Evolutionary conservation across 2,888 invertebrate species (phyloP).

Genomic region (Masnerella sp.): DNA sequence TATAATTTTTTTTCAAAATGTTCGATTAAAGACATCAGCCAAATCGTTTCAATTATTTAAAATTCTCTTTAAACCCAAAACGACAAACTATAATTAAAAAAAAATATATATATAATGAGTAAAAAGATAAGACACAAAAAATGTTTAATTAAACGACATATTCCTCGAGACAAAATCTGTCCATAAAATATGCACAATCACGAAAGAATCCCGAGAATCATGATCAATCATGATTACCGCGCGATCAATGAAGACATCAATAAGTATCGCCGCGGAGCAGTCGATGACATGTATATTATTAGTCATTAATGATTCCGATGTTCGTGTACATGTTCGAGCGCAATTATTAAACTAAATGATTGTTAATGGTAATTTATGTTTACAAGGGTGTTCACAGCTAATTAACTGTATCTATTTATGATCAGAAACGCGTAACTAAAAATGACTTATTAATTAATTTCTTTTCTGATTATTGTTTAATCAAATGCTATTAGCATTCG

Average conservation of each 20-base stretch:
- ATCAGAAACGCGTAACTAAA: conserved; percentile 21
- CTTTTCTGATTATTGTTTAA: not conserved
- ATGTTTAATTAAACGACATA: not conserved
- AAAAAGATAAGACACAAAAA: too few relatives aligned
- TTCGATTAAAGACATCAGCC: too few relatives aligned
- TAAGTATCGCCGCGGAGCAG: not conserved
- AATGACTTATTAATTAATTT: conserved; percentile 6
- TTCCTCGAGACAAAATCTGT: not conserved
- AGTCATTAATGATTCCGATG: conserved; percentile 41
- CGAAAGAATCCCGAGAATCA: conserved; percentile 21
- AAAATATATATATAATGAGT: too few relatives aligned
- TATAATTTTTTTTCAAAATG: too few relatives aligned
- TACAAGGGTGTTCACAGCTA: conserved; percentile 29
- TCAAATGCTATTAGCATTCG: not conserved
- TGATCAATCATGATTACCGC: conserved; percentile 26
- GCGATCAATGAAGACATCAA: conserved; percentile 29
- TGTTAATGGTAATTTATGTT: conserved; percentile 34
- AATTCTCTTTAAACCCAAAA: too few relatives aligned
- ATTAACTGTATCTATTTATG: conserved; percentile 18
- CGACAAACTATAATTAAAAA: too few relatives aligned
- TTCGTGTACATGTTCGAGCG: conserved; percentile 28
- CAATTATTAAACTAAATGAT: conserved; percentile 19
- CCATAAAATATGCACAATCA: conserved; percentile 25
- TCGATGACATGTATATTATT: conserved; percentile 36
- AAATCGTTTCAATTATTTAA: too few relatives aligned